phyloP scores from a whole-genome alignment of 2,113 vertebrate species.

The Mirounga angustirostris region DNA sequence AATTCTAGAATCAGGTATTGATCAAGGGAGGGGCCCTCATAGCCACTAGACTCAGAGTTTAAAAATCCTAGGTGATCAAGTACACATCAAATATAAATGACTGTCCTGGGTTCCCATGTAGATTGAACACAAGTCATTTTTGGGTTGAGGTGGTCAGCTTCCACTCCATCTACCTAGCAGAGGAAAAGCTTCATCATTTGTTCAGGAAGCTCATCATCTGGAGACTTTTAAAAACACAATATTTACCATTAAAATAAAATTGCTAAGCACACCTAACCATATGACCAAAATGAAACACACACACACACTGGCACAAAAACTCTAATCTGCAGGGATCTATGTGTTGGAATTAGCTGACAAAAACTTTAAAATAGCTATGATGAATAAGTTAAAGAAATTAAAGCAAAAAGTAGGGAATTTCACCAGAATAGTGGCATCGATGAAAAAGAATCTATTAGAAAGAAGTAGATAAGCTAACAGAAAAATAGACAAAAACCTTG shows the following conservation, averaged over 20 bases:
- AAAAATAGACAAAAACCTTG: background rate
- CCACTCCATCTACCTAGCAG: background rate
- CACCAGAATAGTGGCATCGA: background rate
- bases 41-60: background rate
- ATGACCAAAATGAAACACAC: background rate
- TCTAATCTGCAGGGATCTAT: background rate
- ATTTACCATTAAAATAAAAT: background rate
- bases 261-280: background rate
- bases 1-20: background rate
- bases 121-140: background rate
- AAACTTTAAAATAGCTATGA: background rate
- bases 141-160: background rate
- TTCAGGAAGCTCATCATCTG: background rate
- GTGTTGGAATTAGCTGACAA: background rate
- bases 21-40: accelerated
- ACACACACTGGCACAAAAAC: background rate
- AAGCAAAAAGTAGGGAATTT: background rate
- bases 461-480: background rate
- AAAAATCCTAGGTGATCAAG: background rate
- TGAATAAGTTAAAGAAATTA: background rate
- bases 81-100: background rate
- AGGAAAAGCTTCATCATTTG: background rate
- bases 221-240: background rate
- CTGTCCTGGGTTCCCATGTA: background rate
- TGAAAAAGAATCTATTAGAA: background rate